These are phyloP conservation scores for Liasis olivaceus DNA, from an alignment of 2,797 vertebrate genomes.

Conservation along the genomic window DNA sequence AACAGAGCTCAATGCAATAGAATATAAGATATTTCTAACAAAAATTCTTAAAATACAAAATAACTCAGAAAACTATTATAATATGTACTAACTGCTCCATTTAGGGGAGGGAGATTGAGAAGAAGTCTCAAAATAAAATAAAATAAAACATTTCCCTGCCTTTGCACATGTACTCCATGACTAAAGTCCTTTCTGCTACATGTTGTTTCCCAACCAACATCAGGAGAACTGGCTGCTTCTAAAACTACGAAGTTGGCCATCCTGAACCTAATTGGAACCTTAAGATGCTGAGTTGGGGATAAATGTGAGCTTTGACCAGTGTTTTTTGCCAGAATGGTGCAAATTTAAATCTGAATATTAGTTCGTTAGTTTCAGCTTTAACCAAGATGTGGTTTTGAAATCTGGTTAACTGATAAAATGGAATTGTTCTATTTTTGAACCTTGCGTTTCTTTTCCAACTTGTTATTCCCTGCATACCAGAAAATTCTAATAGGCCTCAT, in stretches of 20 bases:
- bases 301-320: background rate
- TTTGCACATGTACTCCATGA: background rate
- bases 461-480: constrained; percentile 69
- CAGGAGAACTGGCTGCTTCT: background rate
- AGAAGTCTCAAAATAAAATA: background rate
- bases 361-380: background rate
- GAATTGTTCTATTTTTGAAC: constrained; percentile 72
- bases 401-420: constrained; percentile 58
- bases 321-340: constrained; percentile 24
- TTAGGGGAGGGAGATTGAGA: background rate
- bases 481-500: constrained; percentile 74
- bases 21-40: background rate
- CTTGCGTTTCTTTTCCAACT: constrained; percentile 72
- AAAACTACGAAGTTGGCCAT: background rate
- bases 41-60: background rate
- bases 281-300: background rate
- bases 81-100: background rate
- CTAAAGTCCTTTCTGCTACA: background rate
- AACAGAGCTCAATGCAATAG: background rate
- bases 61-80: background rate
- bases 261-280: background rate
- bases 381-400: constrained; percentile 41
- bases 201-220: background rate
- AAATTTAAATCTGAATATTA: constrained; percentile 45
- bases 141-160: background rate